Percentiles rank a stretch among this genome's conserved stretches.
Conservation (phyloP, 1,140 invertebrate genomes). For the Brachionus calyciflorus region DNA sequence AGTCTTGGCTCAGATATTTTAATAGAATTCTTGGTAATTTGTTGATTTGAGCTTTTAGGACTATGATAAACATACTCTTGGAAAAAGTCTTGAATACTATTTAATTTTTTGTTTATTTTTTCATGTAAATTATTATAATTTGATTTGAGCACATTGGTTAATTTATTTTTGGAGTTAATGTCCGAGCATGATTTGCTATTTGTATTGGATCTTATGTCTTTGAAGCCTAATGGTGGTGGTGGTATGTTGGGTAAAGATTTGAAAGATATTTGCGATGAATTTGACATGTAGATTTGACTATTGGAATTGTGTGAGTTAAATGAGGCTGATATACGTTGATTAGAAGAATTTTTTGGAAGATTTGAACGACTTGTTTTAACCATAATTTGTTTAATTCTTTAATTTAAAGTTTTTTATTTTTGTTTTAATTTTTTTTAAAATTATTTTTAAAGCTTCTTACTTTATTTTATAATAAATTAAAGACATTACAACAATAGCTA, state of each 20-base stretch:
- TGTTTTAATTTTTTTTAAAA: neutral
- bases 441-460: neutral
- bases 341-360: neutral
- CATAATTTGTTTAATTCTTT: conserved; percentile 32
- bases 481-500: conserved; percentile 34
- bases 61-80: conserved; percentile 27
- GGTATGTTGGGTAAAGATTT: conserved; percentile 10
- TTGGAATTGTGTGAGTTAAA: conserved; percentile 24
- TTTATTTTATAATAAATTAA: conserved; percentile 45
- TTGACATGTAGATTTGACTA: conserved; percentile 18
- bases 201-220: neutral
- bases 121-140: conserved; percentile 1
- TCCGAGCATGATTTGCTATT: conserved; percentile 1
- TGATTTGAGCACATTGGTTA: neutral
- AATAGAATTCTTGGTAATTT: neutral
- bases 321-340: conserved; percentile 6
- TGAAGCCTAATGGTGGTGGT: neutral
- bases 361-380: neutral
- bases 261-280: neutral
- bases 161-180: neutral
- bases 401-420: no score
- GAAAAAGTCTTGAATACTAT: conserved; percentile 17
- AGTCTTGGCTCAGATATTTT: neutral
- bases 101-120: conserved; percentile 9
- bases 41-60: neutral